Base-by-base conservation (phyloP, 1,140 invertebrate genomes). In the Bombus confusus region DNA sequence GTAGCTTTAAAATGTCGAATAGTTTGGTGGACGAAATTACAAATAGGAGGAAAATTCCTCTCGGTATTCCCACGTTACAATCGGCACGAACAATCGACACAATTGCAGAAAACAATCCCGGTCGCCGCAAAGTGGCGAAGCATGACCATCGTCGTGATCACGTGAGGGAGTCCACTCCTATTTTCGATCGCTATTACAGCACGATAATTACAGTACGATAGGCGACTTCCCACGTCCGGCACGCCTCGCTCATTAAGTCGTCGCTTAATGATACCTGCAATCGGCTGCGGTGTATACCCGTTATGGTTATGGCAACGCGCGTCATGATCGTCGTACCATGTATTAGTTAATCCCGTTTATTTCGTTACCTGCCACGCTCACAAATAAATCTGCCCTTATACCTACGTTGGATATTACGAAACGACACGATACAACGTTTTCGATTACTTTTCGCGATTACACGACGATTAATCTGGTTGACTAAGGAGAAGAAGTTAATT, bases 211-310 rank as follows among this genome's bases (percentile, higher is more conserved):
- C 88, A 85, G 71, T 82, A 77, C 86, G 87, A 91, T 85, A 89
- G 88, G 83, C 82, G 81, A 91, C 90, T 88, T 91, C 91, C 90
- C 88, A 92, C 91, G 92, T 93, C 92, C 89, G 89, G 92, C 91
- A 91, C 90, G 86, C 92, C 90, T 91, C 85, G 79, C 91, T 93
- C 93, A 92, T 93, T 94, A 94, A 94, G 93, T 92, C 88, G 89
- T 89, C 86, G 91, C 89, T 91, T 92, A 92, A 93, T 91, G 90
- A 92, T 93, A 92, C 90, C 90, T 87, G 88, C 91, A 89, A 93
- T 91, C 88, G 39, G 37, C 57, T n/a, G 37, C 28, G 4, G 72
- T 78, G 84, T 59, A 72, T 62, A 37, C 69, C 57, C 74, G 52
- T 69, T 89, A 86, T 76, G 81, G 81, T 57, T 75, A 90, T 66